A percentile compares a stretch with the other conserved stretches of the same genome.
Evolutionary conservation across 2,888 invertebrate genomes (phyloP).

Genomic region (Drosophila formosana): DNA sequence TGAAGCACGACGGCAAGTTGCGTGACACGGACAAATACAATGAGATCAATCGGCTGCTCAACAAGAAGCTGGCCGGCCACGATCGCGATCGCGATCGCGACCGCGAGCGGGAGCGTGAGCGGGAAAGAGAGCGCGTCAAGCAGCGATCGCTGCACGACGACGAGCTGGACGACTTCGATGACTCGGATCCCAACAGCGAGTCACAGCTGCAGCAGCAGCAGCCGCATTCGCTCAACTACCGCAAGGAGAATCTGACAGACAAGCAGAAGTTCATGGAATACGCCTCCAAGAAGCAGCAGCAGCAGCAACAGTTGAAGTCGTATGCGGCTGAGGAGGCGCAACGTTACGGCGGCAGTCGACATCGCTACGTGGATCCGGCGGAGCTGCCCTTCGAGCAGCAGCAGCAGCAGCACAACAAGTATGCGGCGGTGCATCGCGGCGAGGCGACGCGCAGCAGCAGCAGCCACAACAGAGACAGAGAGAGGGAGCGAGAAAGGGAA

Average conservation of each 20-base stretch:
- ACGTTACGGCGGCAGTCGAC: constrained; percentile 81
- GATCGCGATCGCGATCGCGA: constrained; percentile 56
- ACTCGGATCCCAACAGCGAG: constrained; percentile 78
- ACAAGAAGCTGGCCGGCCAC: constrained; percentile 78
- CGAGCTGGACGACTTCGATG: constrained; percentile 76
- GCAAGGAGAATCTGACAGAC: constrained; percentile 84
- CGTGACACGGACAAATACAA: constrained; percentile 83
- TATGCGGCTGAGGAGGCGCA: constrained; percentile 79
- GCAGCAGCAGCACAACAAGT: constrained; percentile 70
- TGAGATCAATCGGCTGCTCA: constrained; percentile 81
- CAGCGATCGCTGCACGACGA: constrained; percentile 65
- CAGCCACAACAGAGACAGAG: constrained; percentile 48
- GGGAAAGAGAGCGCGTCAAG: constrained; percentile 49
- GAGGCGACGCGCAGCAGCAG: constrained; percentile 53
- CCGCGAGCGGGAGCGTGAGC: constrained; percentile 36
- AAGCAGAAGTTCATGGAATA: constrained; percentile 85
- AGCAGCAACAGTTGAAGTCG: constrained; percentile 62
- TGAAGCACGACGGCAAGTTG: constrained; percentile 60
- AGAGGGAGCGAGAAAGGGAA: constrained; percentile 66
- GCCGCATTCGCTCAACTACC: constrained; percentile 56
- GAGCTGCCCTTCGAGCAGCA: constrained; percentile 81
- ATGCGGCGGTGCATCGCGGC: constrained; percentile 74
- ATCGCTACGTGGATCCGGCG: constrained; percentile 83
- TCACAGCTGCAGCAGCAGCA: constrained; percentile 54
- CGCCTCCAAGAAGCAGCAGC: constrained; percentile 76